These are phyloP conservation scores for Dolichomitus sp. DNA, from an alignment of 2,888 invertebrate species.

Conservation along the genomic window DNA sequence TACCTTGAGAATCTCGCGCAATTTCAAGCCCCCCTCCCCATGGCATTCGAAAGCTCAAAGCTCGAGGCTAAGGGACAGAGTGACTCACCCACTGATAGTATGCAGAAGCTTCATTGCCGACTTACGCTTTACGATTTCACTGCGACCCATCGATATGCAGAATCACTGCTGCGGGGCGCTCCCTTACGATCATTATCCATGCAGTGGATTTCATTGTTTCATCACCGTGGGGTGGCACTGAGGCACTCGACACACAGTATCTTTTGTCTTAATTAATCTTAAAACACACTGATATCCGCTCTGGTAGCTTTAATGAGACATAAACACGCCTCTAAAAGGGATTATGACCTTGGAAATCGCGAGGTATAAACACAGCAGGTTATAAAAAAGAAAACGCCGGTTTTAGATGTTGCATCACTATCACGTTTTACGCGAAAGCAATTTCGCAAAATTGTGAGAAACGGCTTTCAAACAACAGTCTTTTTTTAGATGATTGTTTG, in stretches of 20 bases:
- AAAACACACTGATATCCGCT: neutral
- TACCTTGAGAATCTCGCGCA: conserved; percentile 28
- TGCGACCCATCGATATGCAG: neutral
- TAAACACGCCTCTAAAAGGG: neutral
- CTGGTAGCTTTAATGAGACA: neutral
- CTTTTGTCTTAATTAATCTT: conserved; percentile 3
- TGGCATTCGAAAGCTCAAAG: conserved; percentile 15
- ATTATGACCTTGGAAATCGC: conserved; percentile 3
- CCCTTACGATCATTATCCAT: too few species aligned
- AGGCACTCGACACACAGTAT: neutral
- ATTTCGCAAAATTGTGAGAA: too few species aligned
- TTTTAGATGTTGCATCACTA: too few species aligned
- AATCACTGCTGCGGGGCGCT: neutral
- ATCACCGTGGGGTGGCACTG: neutral
- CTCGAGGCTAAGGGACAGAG: neutral
- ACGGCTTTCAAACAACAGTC: too few species aligned
- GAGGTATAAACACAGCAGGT: neutral
- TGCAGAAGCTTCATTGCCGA: neutral
- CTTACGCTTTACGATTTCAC: conserved; percentile 4
- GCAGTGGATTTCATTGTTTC: neutral
- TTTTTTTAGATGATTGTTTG: too few species aligned
- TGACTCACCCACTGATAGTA: neutral
- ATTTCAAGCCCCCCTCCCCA: neutral
- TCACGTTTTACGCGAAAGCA: neutral
- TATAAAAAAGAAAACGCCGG: neutral